These are phyloP conservation scores for Furcula furcula DNA, from an alignment of 2,888 invertebrate genomes.

Conservation along the genomic window DNA sequence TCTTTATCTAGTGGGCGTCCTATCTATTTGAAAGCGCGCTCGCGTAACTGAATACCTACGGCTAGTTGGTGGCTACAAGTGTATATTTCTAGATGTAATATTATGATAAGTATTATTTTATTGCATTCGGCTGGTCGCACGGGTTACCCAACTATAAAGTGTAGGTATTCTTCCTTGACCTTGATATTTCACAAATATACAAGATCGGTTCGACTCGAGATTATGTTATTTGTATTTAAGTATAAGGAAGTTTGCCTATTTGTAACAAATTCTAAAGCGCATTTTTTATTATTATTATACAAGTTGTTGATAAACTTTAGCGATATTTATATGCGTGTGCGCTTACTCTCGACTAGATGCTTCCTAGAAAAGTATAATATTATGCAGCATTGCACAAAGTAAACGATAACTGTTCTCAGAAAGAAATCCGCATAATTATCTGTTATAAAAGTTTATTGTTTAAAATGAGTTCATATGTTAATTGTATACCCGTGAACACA, in stretches of 20 bases:
- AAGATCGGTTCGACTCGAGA: constrained; percentile 38
- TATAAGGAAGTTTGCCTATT: constrained; percentile 1
- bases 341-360: constrained; percentile 9
- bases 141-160: constrained; percentile 44
- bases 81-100: constrained; percentile 34
- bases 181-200: constrained; percentile 61
- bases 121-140: constrained; percentile 36
- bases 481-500: too few species aligned
- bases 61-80: constrained; percentile 16
- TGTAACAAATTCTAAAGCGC: not conserved
- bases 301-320: not conserved
- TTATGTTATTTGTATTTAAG: constrained; percentile 32
- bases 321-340: not conserved
- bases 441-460: too few species aligned
- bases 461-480: too few species aligned
- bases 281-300: not conserved
- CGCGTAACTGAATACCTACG: constrained; percentile 8
- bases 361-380: constrained; percentile 17
- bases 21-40: constrained; percentile 30
- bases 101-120: constrained; percentile 38
- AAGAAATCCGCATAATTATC: constrained; percentile 12
- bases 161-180: constrained; percentile 49
- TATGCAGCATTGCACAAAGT: constrained; percentile 17
- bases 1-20: constrained; percentile 27
- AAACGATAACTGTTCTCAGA: constrained; percentile 24